Evolutionary conservation across 1,140 invertebrate species (phyloP).

Genomic region (Danaus melanippus): DNA sequence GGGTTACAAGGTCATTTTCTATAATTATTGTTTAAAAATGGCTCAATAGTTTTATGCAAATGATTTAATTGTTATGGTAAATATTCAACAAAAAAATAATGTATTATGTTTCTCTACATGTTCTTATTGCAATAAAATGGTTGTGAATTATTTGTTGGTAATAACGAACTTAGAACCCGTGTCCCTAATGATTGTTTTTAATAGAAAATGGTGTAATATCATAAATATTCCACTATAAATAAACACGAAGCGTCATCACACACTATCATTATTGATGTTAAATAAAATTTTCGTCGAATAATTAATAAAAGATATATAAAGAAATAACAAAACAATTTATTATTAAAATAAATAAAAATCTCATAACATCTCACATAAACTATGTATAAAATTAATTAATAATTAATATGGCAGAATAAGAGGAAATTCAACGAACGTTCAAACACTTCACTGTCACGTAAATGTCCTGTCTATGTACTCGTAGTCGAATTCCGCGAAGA

Average conservation of each 20-base stretch:
- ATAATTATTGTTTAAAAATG: no score
- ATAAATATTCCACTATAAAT: no score
- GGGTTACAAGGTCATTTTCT: no score
- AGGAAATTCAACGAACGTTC: constrained; percentile 43
- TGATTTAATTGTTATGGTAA: no score
- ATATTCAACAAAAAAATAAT: no score
- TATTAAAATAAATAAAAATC: constrained; percentile 64
- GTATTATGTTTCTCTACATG: no score
- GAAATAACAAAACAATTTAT: constrained; percentile 59
- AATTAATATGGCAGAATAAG: constrained; percentile 60
- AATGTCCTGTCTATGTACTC: constrained; percentile 64
- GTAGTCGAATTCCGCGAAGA: constrained; percentile 67
- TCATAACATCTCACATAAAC: constrained; percentile 49
- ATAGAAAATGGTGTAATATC: no score
- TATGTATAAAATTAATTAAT: constrained; percentile 53
- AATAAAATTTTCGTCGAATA: constrained; percentile 2
- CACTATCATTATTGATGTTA: constrained; percentile 6
- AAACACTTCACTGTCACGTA: constrained; percentile 56
- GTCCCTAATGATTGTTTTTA: no score
- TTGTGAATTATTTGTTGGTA: no score
- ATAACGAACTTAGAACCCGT: no score
- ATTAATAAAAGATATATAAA: constrained; percentile 1
- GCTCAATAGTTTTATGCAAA: no score
- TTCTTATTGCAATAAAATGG: no score
- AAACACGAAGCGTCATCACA: neutral